A percentile compares a stretch with the other conserved stretches of the same genome.
Conservation (phyloP, 2,888 invertebrate genomes). For the Andrena hattorfiana region DNA sequence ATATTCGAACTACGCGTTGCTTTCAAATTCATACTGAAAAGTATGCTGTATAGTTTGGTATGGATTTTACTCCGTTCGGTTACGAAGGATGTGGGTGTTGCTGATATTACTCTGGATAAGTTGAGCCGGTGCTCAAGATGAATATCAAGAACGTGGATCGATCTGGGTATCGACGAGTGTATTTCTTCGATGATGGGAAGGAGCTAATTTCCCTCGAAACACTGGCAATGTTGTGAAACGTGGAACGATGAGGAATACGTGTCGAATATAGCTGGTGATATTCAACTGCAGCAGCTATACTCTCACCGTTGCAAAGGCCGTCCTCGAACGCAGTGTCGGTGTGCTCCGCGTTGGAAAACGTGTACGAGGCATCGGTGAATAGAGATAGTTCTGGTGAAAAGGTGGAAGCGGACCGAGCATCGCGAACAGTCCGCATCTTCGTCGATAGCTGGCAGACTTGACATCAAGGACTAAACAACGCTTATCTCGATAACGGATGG, state of each 20-base stretch:
- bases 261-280: background rate
- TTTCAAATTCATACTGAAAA: no score
- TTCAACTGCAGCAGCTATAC: no score
- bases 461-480: background rate
- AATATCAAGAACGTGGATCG: background rate
- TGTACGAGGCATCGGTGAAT: background rate
- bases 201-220: background rate
- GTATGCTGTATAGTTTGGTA: no score
- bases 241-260: background rate
- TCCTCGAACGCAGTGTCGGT: background rate
- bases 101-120: no score
- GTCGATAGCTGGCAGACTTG: slow-evolving; percentile 1
- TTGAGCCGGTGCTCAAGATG: no score
- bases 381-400: background rate
- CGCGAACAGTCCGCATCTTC: background rate
- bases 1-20: no score
- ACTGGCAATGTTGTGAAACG: background rate
- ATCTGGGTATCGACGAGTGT: background rate
- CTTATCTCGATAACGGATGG: background rate
- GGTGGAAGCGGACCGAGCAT: background rate
- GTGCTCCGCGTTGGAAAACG: background rate
- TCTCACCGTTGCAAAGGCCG: background rate
- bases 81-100: no score
- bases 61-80: no score
- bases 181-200: background rate